These are phyloP conservation scores for Eurypyga helias DNA, from an alignment of 2,113 vertebrate species.

Conservation along the genomic window DNA sequence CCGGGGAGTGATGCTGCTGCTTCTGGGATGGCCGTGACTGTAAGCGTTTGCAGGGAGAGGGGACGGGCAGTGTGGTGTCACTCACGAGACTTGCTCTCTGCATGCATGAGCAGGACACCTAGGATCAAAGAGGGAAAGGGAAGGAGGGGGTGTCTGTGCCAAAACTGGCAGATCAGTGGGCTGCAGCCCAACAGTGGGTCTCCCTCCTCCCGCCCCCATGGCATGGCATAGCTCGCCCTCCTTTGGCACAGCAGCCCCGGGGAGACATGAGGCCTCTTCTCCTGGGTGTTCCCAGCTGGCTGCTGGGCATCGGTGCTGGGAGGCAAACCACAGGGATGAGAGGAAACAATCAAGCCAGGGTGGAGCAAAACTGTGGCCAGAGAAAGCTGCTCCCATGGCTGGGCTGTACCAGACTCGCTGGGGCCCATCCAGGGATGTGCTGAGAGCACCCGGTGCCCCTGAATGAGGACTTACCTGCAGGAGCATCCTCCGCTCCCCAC, in stretches of 20 bases:
- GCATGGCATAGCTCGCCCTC: neutral
- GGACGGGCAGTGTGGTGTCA: accelerated
- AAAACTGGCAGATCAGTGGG: accelerated
- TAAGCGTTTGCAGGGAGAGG: neutral
- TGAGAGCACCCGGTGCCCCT: neutral
- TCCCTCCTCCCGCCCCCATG: neutral
- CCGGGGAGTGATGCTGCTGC: neutral
- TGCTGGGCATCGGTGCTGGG: neutral
- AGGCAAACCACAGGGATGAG: neutral
- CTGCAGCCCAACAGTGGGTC: accelerated
- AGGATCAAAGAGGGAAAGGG: accelerated
- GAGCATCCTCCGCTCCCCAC: accelerated
- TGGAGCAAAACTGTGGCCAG: neutral
- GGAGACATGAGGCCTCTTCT: neutral
- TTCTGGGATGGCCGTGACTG: neutral
- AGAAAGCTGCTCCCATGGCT: neutral
- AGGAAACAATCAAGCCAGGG: neutral
- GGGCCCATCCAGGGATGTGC: neutral
- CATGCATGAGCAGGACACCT: accelerated
- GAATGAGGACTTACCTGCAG: neutral
- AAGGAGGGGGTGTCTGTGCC: neutral
- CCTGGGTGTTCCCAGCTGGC: neutral
- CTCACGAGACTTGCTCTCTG: accelerated
- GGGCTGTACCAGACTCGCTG: accelerated
- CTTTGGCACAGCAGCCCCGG: accelerated